Conservation (phyloP, 2,888 invertebrate species). For the Synanthedon vespiformis region DNA sequence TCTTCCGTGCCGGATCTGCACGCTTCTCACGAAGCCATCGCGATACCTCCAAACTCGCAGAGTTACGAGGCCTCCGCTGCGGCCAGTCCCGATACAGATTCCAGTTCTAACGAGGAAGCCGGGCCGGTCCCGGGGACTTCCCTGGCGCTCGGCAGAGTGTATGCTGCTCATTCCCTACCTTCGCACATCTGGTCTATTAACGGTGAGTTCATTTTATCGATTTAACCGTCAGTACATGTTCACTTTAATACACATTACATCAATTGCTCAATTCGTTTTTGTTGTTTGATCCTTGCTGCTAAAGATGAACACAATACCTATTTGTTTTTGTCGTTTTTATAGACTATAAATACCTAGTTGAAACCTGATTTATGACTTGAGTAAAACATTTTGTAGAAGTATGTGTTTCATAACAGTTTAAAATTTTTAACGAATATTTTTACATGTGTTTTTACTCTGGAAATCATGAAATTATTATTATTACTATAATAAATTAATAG, state of each 20-base stretch:
- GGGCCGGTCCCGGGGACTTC: slow-evolving; percentile 47
- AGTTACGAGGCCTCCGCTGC: slow-evolving; percentile 75
- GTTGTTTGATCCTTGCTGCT: no score
- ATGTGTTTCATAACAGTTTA: no score
- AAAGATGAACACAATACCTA: no score
- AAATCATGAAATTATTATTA: no score
- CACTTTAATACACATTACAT: not conserved
- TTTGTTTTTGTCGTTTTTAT: no score
- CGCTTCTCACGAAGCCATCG: slow-evolving; percentile 71
- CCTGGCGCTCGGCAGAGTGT: slow-evolving; percentile 80
- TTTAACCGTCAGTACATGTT: not conserved
- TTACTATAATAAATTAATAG: no score
- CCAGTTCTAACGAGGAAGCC: slow-evolving; percentile 77
- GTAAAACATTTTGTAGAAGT: no score
- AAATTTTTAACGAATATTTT: no score
- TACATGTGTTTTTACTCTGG: no score
- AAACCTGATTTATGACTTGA: no score
- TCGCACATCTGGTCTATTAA: slow-evolving; percentile 94
- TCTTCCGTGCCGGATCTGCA: slow-evolving; percentile 85
- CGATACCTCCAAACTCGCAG: slow-evolving; percentile 73
- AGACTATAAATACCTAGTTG: no score
- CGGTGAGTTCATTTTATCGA: slow-evolving; percentile 69
- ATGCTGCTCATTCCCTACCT: slow-evolving; percentile 89
- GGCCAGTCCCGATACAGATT: slow-evolving; percentile 76
- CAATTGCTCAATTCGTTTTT: no score